Evolutionary conservation across 2,113 vertebrate species (phyloP).

Genomic region (Xiphophorus hellerii): DNA sequence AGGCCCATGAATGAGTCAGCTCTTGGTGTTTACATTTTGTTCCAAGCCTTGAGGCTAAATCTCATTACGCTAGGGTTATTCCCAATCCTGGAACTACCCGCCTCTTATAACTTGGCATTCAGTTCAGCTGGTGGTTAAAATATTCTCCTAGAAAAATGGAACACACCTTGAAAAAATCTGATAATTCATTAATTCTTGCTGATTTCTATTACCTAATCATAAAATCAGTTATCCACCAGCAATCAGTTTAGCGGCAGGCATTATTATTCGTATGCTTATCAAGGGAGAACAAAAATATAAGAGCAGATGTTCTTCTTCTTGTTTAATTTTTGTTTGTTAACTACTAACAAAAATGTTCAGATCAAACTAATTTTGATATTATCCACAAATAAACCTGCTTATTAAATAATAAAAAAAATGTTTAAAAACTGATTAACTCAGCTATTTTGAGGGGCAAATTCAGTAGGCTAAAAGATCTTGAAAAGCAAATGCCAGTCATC

Average conservation of each 20-base stretch:
- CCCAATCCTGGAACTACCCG: background rate
- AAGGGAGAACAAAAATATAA: background rate
- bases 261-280: background rate
- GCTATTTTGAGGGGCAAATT: no score
- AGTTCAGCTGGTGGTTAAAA: background rate
- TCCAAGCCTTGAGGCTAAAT: background rate
- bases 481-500: background rate
- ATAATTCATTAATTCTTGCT: background rate
- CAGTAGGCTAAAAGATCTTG: background rate
- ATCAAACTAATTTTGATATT: no score
- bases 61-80: background rate
- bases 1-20: constrained; percentile 20
- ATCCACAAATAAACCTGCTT: no score
- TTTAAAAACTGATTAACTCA: no score
- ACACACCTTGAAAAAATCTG: background rate
- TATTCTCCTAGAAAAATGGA: background rate
- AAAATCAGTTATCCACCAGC: background rate
- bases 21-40: background rate
- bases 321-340: no score
- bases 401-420: no score
- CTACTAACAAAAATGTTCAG: no score
- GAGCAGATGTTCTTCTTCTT: background rate
- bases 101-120: background rate
- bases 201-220: background rate
- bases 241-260: no score